Evolutionary conservation across 2,113 vertebrate genomes (phyloP).

Genomic region (Eclectus roratus): DNA sequence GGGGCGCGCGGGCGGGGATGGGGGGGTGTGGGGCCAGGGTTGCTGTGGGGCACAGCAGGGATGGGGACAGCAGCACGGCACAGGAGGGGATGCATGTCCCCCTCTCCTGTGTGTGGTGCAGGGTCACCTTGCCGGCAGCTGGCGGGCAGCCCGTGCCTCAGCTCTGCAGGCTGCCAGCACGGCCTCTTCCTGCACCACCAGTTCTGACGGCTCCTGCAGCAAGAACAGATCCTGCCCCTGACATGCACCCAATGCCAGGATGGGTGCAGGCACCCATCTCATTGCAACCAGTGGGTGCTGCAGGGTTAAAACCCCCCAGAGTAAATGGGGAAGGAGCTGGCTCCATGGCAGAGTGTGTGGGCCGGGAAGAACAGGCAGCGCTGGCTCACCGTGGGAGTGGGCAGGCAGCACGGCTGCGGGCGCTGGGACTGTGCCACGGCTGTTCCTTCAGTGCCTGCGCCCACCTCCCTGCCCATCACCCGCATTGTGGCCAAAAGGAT

Average conservation of each 20-base stretch:
- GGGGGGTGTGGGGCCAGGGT: neutral
- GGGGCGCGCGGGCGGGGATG: too few species aligned
- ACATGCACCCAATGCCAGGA: accelerated
- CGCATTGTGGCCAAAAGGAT: accelerated
- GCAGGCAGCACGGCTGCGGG: neutral
- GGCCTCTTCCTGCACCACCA: neutral
- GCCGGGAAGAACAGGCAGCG: neutral
- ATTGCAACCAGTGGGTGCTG: neutral
- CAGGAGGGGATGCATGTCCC: neutral
- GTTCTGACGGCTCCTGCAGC: neutral
- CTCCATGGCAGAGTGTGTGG: neutral
- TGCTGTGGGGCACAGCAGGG: neutral
- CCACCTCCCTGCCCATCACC: neutral
- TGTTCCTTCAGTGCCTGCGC: accelerated
- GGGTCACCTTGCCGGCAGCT: conserved; percentile 21
- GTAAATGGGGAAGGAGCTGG: conserved; percentile 1
- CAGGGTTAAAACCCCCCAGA: conserved; percentile 14
- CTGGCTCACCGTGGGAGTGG: conserved; percentile 18
- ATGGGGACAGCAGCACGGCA: accelerated
- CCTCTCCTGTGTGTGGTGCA: neutral
- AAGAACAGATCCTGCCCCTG: neutral
- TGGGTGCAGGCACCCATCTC: neutral
- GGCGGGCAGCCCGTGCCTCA: neutral
- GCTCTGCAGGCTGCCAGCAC: neutral
- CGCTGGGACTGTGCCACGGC: neutral